Conservation (phyloP, 2,888 invertebrate genomes). For the Globia sparganii region DNA sequence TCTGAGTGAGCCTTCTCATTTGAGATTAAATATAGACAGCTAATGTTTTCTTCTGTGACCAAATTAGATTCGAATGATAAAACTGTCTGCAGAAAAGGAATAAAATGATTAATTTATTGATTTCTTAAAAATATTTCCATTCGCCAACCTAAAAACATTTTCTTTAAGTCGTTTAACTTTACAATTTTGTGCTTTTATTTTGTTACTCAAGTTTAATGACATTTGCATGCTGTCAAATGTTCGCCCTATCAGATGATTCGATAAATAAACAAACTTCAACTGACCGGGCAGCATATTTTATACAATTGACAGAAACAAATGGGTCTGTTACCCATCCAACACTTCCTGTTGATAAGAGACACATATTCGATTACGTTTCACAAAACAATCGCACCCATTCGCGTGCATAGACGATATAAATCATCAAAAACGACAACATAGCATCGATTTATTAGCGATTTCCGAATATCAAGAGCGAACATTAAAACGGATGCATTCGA, state of each 20-base stretch:
- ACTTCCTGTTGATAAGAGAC: conserved; percentile 35
- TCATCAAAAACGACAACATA: conserved; percentile 77
- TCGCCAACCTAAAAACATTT: not conserved
- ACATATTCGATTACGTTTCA: conserved; percentile 58
- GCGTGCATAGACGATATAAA: conserved; percentile 74
- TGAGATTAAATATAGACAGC: not conserved
- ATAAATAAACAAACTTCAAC: conserved; percentile 47
- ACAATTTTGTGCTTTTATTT: not conserved
- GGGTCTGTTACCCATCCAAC: conserved; percentile 41
- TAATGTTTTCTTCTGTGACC: not conserved
- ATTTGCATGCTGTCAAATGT: not conserved
- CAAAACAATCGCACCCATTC: conserved; percentile 63
- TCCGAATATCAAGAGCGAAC: conserved; percentile 77
- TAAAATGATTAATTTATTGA: not conserved
- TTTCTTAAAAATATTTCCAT: not conserved
- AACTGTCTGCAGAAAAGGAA: too few relatives aligned
- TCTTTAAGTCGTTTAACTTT: not conserved
- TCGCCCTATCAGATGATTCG: conserved; percentile 4
- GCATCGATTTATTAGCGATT: conserved; percentile 83
- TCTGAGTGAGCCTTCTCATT: not conserved
- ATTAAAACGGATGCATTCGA: conserved; percentile 80
- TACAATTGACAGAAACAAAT: conserved; percentile 57
- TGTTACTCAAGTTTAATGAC: not conserved
- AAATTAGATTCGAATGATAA: not conserved
- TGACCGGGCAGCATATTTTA: conserved; percentile 57